phyloP scores from a whole-genome alignment of 1,140 invertebrate genomes.

The Dolichoris vasculosae region DNA sequence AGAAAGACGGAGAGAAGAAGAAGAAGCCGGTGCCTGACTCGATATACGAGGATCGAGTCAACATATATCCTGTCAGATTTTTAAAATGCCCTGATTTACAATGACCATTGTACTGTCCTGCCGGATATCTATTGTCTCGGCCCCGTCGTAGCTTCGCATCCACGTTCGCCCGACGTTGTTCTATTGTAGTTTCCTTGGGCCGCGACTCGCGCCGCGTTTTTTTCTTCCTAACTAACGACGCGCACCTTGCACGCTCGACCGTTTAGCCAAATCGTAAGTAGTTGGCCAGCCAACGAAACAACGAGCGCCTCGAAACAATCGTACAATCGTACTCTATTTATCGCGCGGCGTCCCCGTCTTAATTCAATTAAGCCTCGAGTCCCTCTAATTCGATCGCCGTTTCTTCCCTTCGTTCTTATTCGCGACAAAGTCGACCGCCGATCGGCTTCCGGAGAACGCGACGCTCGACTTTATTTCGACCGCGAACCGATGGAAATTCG shows the following conservation, averaged over 20 bases:
- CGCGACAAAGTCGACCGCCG: background rate
- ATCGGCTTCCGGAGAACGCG: background rate
- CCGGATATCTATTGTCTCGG: conserved; percentile 69
- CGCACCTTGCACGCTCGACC: conserved; percentile 44
- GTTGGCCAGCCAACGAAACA: background rate
- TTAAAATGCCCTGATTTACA: conserved; percentile 73
- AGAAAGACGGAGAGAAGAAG: conserved; percentile 11
- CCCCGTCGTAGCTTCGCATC: conserved; percentile 46
- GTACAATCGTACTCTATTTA: background rate
- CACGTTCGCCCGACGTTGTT: conserved; percentile 19
- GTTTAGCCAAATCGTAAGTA: conserved; percentile 34
- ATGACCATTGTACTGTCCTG: conserved; percentile 69
- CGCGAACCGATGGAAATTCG: background rate
- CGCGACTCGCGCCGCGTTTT: conserved; percentile 1
- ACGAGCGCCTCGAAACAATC: background rate
- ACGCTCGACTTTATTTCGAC: background rate
- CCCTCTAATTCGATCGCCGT: too few relatives aligned
- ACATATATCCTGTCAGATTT: conserved; percentile 72
- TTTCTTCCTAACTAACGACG: too few relatives aligned
- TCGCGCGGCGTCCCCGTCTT: too few relatives aligned
- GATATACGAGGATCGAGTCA: conserved; percentile 70
- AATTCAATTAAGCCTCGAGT: too few relatives aligned
- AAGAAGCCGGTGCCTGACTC: conserved; percentile 61
- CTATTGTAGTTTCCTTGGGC: background rate
- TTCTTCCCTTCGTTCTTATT: background rate